phyloP scores from a whole-genome alignment of 1,140 invertebrate species.

The Drosophila bipectinata region DNA sequence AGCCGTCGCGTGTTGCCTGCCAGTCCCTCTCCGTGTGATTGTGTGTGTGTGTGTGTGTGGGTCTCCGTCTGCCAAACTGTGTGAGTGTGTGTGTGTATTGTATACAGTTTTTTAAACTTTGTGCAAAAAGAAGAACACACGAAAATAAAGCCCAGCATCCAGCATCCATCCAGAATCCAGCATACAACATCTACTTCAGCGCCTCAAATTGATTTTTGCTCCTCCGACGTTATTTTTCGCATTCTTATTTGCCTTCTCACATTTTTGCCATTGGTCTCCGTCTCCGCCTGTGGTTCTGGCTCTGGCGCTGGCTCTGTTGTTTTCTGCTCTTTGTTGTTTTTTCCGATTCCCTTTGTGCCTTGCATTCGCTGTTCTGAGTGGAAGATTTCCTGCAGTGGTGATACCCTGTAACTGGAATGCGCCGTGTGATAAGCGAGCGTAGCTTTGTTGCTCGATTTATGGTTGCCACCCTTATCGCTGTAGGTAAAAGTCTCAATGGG shows the following conservation, averaged over 20 bases:
- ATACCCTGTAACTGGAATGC: conserved; percentile 19
- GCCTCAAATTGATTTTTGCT: conserved; percentile 74
- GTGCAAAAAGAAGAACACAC: conserved; percentile 31
- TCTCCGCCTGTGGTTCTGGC: not conserved
- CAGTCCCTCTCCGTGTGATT: conserved; percentile 26
- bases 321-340: conserved; percentile 74
- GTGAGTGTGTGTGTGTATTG: conserved; percentile 36
- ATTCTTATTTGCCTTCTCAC: conserved; percentile 76
- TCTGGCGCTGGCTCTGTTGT: conserved; percentile 22
- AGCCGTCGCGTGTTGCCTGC: conserved; percentile 75
- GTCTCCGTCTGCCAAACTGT: conserved; percentile 10
- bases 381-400: conserved; percentile 2
- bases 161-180: conserved; percentile 45
- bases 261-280: conserved; percentile 45
- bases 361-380: conserved; percentile 52
- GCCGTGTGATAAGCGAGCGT: conserved; percentile 5
- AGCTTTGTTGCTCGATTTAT: conserved; percentile 5
- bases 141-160: conserved; percentile 23
- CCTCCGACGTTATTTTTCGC: conserved; percentile 52
- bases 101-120: conserved; percentile 70
- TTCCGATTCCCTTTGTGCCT: conserved; percentile 69
- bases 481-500: not conserved
- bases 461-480: conserved; percentile 15
- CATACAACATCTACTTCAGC: conserved; percentile 48
- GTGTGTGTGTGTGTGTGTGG: conserved; percentile 16